phyloP scores from a whole-genome alignment of 2,113 vertebrate species.

The Eretmochelys imbricata region DNA sequence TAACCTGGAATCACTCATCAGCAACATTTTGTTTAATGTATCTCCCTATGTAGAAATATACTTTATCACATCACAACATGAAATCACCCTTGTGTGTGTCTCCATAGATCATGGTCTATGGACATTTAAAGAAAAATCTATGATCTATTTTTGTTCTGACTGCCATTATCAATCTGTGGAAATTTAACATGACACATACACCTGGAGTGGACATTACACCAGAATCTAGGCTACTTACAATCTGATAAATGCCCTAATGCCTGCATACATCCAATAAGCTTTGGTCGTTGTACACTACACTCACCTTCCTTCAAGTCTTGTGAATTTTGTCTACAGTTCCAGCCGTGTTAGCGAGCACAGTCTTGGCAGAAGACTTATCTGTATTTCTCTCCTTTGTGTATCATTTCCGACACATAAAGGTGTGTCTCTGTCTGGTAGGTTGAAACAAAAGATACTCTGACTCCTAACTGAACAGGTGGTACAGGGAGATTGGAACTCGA shows the following conservation, averaged over 20 bases:
- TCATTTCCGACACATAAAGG: conserved; percentile 20
- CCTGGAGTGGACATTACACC: background rate
- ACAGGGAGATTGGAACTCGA: background rate
- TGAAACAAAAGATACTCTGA: conserved; percentile 14
- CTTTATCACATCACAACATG: background rate
- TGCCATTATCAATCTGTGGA: background rate
- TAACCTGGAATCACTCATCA: background rate
- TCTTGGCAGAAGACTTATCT: conserved; percentile 43
- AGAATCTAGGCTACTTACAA: background rate
- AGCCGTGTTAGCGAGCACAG: background rate
- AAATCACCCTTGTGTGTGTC: background rate
- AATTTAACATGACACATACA: background rate
- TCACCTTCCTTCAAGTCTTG: background rate
- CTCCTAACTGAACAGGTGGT: conserved; percentile 21
- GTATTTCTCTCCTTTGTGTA: background rate
- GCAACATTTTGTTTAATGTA: background rate
- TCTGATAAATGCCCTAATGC: background rate
- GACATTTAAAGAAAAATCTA: background rate
- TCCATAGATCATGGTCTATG: accelerated
- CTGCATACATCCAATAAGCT: background rate
- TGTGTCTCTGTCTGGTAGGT: conserved; percentile 22
- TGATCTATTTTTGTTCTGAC: conserved; percentile 31
- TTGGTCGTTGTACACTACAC: conserved; percentile 22
- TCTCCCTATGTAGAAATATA: background rate
- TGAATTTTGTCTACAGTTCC: accelerated